Evolutionary conservation across 2,888 invertebrate genomes (phyloP), one percentile per base, ranked within the genome.

Genomic region (Eristalis pertinax): DNA sequence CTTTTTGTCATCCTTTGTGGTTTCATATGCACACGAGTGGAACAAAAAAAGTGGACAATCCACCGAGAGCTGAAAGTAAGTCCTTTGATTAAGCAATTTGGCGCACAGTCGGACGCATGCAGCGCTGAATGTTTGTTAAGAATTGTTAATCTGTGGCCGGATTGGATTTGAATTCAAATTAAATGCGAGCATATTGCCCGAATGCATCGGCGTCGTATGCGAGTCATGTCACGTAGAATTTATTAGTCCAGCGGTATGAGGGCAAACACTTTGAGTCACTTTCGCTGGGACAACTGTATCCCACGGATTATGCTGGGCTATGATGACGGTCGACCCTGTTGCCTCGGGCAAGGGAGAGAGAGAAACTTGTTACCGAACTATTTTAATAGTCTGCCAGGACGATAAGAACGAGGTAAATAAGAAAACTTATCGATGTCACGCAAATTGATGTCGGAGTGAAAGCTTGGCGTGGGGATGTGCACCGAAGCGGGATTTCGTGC

Each of bases 161-260:
- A 83, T 83, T 86, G 79, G 86, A 83, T 86, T 86, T 86, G 83
- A 86, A 75, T 86, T 78, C 72, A 86, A 79, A 86, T 86, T 74
- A 86, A 86, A 83, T 78, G 78, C 78, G 65, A 70, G 65, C 70
- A 78, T 50, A 78, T 78, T 65, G 74, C 68, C 43, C 50, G 22
- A 41, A 62, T 65, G 77, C 73, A 73, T 69, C 56, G 24, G 5
- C 32, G 19, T 62, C 74, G 13, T 13, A 32, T 58, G 32, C 4
- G 64, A 74, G 82, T 83, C 75, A 0, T 50, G 83, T 83, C 86
- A 86, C 86, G 86, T 83, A 79, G 35, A 72, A 63, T 86, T 86
- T 74, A 83, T 86, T 83, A 67, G 64, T 65, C 58, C 68, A 29
- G 68, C 32, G 32, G 43, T 32, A 38, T 5, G 29, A 15, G 35